Conservation (phyloP, 2,113 vertebrate genomes). For the Rhombomys opimus region DNA sequence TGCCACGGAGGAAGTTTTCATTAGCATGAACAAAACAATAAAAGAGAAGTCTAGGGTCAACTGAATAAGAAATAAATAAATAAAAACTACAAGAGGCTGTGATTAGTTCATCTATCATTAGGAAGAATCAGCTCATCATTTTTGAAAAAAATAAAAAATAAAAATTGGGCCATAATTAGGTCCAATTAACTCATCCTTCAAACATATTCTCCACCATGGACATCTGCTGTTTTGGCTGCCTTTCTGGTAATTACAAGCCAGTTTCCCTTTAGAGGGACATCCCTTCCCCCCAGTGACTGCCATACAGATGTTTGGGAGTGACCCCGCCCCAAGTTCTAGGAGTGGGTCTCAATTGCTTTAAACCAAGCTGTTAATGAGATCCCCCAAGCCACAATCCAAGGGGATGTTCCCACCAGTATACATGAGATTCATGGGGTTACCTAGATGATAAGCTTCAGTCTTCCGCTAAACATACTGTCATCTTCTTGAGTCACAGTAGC, state of each 20-base stretch:
- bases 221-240: constrained; percentile 77
- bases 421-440: background rate
- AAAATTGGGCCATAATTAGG: constrained; percentile 76
- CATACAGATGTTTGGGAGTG: background rate
- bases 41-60: constrained; percentile 5
- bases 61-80: background rate
- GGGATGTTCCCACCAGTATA: background rate
- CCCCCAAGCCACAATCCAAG: background rate
- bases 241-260: constrained; percentile 63
- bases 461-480: background rate
- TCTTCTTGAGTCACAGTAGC: background rate
- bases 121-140: constrained; percentile 67
- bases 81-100: constrained; percentile 28
- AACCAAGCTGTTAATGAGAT: background rate
- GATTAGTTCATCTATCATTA: constrained; percentile 63
- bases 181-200: constrained; percentile 75
- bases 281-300: background rate
- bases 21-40: background rate
- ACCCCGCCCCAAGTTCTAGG: constrained; percentile 16
- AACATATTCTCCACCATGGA: constrained; percentile 60
- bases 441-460: background rate
- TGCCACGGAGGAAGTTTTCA: background rate
- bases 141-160: constrained; percentile 46
- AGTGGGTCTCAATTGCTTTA: background rate
- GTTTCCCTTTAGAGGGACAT: constrained; percentile 14